These are phyloP conservation scores for Sardina pilchardus DNA, from an alignment of 2,113 vertebrate genomes.

Conservation along the genomic window DNA sequence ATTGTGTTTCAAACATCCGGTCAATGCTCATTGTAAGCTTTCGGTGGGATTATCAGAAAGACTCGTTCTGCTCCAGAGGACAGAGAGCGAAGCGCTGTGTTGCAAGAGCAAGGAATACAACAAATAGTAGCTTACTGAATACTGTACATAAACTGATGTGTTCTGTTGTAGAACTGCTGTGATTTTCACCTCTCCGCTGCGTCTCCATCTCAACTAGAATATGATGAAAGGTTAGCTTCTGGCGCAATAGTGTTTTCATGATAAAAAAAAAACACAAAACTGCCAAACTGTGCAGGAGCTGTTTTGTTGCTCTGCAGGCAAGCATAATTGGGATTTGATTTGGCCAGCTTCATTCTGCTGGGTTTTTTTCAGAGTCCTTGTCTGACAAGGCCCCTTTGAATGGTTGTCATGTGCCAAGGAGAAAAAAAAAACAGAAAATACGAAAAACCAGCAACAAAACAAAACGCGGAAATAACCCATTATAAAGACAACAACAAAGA, in stretches of 20 bases:
- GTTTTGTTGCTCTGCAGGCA: constrained; percentile 40
- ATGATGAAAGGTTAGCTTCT: constrained; percentile 43
- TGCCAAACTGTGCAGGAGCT: constrained; percentile 16
- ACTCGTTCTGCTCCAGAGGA: neutral
- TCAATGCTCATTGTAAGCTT: neutral
- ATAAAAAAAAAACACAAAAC: constrained; percentile 47
- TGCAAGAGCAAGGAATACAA: neutral
- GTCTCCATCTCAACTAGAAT: constrained; percentile 35
- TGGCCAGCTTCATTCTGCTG: constrained; percentile 44
- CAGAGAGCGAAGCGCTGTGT: neutral
- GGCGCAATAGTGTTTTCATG: constrained; percentile 47
- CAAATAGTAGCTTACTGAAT: neutral
- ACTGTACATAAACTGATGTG: neutral
- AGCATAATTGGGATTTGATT: constrained; percentile 48
- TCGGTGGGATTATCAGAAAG: neutral
- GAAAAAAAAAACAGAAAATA: constrained; percentile 20
- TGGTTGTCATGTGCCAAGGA: constrained; percentile 45
- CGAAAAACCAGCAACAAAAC: constrained; percentile 36
- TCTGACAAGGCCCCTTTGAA: constrained; percentile 50
- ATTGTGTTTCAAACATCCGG: neutral
- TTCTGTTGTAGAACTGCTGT: constrained; percentile 29
- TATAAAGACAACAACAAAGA: constrained; percentile 55
- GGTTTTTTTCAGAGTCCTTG: constrained; percentile 38
- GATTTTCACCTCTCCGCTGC: constrained; percentile 27
- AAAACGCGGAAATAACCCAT: constrained; percentile 46